Evolutionary conservation across 2,113 vertebrate species (phyloP).

Genomic region (Saimiri boliviensis): DNA sequence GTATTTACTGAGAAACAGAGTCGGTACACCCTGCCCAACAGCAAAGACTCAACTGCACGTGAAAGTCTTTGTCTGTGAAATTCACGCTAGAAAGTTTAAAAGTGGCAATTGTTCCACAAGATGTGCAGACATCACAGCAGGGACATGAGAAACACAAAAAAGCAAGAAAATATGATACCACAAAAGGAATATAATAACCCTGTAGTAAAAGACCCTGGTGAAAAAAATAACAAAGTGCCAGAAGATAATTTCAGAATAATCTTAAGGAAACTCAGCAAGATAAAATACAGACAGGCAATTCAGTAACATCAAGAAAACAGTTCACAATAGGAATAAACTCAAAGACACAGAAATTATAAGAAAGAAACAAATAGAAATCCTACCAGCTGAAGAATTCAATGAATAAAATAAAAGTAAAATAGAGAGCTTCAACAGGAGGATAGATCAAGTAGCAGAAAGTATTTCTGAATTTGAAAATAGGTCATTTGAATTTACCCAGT

Average conservation of each 20-base stretch:
- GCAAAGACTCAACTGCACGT: neutral
- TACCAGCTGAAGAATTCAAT: neutral
- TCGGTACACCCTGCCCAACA: neutral
- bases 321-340: neutral
- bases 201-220: neutral
- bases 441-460: neutral
- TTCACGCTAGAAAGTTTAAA: neutral
- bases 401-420: neutral
- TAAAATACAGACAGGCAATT: neutral
- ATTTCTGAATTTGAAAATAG: neutral
- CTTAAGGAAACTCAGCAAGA: neutral
- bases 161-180: neutral
- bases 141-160: neutral
- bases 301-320: neutral
- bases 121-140: neutral
- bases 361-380: neutral
- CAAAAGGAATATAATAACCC: neutral
- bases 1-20: neutral
- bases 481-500: neutral
- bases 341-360: neutral
- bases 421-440: neutral
- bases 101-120: neutral
- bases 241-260: neutral
- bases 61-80: neutral
- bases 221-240: neutral